Evolutionary conservation across 2,888 invertebrate genomes (phyloP).

Genomic region (Lydus trimaculatus): DNA sequence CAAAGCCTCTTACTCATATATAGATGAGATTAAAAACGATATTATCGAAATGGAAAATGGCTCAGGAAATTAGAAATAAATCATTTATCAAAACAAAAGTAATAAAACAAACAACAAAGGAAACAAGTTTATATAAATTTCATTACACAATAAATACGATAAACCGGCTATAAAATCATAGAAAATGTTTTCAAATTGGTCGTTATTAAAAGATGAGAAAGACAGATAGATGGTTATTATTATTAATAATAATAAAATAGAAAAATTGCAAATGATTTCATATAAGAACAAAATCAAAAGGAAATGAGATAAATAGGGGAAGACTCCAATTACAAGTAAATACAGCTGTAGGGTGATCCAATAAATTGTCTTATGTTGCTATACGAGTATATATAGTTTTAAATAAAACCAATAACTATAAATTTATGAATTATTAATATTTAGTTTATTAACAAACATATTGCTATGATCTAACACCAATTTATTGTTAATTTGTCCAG

Average conservation of each 20-base stretch:
- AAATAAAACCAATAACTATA: constrained; percentile 2
- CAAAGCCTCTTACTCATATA: not conserved
- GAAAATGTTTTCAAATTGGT: not conserved
- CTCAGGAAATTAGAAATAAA: constrained; percentile 3
- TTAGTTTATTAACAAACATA: not conserved
- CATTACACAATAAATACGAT: constrained; percentile 7
- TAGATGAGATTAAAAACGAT: not conserved
- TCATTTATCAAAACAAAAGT: not conserved
- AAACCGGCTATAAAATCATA: not conserved
- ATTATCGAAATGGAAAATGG: constrained; percentile 3
- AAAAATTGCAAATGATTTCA: not conserved
- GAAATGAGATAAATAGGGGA: not conserved
- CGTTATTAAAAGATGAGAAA: not conserved
- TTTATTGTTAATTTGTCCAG: not conserved
- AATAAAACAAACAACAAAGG: constrained; percentile 6
- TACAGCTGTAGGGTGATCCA: constrained; percentile 3
- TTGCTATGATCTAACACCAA: not conserved
- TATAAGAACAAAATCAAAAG: not conserved
- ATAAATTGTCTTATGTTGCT: not conserved
- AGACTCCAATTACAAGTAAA: constrained; percentile 6
- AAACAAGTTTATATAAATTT: constrained; percentile 1
- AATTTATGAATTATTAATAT: constrained; percentile 6
- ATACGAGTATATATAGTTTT: not conserved
- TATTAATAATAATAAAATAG: too few species aligned
- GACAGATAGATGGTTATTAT: not conserved